Evolutionary conservation across 2,797 vertebrate genomes (phyloP), one percentile per base, ranked within the genome.

Genomic region (Acanthurus lineatus): DNA sequence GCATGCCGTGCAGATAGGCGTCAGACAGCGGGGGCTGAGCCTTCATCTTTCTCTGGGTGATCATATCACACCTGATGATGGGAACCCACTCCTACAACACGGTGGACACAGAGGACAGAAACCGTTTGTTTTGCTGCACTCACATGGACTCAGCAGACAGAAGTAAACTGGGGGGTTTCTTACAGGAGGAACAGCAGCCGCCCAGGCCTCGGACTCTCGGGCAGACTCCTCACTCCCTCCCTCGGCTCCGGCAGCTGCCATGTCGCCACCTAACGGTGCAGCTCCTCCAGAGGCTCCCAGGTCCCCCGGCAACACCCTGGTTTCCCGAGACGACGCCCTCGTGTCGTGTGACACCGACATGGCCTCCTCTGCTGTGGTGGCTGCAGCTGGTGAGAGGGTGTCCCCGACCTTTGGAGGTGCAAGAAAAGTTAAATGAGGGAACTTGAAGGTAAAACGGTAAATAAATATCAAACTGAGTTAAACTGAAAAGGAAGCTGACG

Each of bases 1-100:
- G 97, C 97, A 97, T 98, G 67, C 97, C 97, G 4, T 97, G 96
- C 83, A 98, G 88, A 88, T 98, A 98, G 38, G 97, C 96, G 0
- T 98, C 97, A 0, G 97, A 97, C 82, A 98, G 56, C 0, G 97
- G 97, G 0, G 97, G 97, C 94, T 98, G 97, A 17, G 96, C 94
- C 84, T 97, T 98, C 86, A 97, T 96, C 91, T 97, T 97, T 86
- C 97, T 96, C 93, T 98, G 97, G 60, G 93, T 96, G 89, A 97
- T 95, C 91, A 97, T 95, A 69, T 98, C 97, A 83, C 97, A 96
- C 54, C 96, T 95, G 90, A 98, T 98, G 71, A 98, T 97, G 71
- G 97, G 97, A 28, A 98, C 96, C 97, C 97, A 98, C 66, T 98
- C 97, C 97, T 98, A 74, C 57, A 48, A 53, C 40, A 76, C 44